Conservation (phyloP, 2,797 vertebrate genomes). For the Amazona ochrocephala region DNA sequence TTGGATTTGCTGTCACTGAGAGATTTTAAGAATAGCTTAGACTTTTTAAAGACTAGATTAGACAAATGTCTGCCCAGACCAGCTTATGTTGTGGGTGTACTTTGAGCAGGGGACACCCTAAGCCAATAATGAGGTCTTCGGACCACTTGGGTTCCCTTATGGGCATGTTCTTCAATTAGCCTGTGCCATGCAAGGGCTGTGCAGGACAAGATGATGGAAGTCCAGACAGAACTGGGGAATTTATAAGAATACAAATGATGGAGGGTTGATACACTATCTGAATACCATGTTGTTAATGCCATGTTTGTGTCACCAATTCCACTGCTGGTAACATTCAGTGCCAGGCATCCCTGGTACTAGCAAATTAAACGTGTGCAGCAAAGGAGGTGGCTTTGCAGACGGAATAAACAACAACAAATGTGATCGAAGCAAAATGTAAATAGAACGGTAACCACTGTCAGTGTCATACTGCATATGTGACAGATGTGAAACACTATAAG, state of each 20-base stretch:
- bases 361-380: conserved; percentile 35
- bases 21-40: conserved; percentile 48
- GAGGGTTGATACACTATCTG: neutral
- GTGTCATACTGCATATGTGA: conserved; percentile 64
- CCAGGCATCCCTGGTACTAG: conserved; percentile 4
- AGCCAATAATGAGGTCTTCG: neutral
- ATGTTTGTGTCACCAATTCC: neutral
- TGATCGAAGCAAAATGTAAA: conserved; percentile 62
- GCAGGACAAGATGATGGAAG: neutral
- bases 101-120: neutral
- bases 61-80: conserved; percentile 43
- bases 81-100: conserved; percentile 6
- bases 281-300: neutral
- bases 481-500: conserved; percentile 69
- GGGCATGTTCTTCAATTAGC: neutral
- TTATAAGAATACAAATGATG: neutral
- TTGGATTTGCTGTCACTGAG: conserved; percentile 37
- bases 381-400: conserved; percentile 55
- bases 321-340: neutral
- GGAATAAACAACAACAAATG: conserved; percentile 55
- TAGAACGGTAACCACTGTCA: conserved; percentile 62
- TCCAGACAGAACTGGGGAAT: neutral
- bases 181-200: neutral
- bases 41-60: conserved; percentile 64
- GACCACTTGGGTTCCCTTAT: neutral